Evolutionary conservation across 2,888 invertebrate genomes (phyloP).

Genomic region (Cheilosia grossa): DNA sequence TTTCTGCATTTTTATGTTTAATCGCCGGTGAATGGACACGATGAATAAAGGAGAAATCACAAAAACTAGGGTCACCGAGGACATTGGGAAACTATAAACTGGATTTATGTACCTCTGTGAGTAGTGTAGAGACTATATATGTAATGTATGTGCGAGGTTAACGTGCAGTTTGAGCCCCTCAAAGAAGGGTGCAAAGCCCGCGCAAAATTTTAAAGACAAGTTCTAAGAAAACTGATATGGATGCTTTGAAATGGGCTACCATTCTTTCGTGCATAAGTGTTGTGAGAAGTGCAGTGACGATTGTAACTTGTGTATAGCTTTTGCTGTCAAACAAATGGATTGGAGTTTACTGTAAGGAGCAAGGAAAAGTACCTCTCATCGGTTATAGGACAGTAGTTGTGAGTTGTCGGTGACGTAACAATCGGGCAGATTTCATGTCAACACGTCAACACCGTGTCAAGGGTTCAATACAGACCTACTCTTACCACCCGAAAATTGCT

Average conservation of each 20-base stretch:
- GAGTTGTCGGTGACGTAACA: too few species aligned
- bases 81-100: slow-evolving; percentile 55
- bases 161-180: slow-evolving; percentile 58
- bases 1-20: slow-evolving; percentile 47
- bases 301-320: not conserved
- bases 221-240: slow-evolving; percentile 27
- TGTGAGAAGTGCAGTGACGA: slow-evolving; percentile 15
- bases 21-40: slow-evolving; percentile 64
- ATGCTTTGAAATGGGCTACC: slow-evolving; percentile 7
- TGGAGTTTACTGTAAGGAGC: too few species aligned
- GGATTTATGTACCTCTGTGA: slow-evolving; percentile 35
- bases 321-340: too few species aligned
- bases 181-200: slow-evolving; percentile 70
- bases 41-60: slow-evolving; percentile 56
- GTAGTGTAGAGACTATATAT: too few species aligned
- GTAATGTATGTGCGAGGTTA: slow-evolving; percentile 24
- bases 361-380: too few species aligned
- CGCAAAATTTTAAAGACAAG: slow-evolving; percentile 71
- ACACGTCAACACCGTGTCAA: too few species aligned
- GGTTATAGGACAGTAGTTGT: too few species aligned
- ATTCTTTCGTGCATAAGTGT: slow-evolving; percentile 1
- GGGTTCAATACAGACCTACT: too few species aligned
- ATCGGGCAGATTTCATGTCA: too few species aligned
- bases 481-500: too few species aligned
- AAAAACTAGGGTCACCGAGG: slow-evolving; percentile 52